These are phyloP conservation scores for Protobothrops mucrosquamatus DNA, from an alignment of 2,113 vertebrate species.

Conservation along the genomic window DNA sequence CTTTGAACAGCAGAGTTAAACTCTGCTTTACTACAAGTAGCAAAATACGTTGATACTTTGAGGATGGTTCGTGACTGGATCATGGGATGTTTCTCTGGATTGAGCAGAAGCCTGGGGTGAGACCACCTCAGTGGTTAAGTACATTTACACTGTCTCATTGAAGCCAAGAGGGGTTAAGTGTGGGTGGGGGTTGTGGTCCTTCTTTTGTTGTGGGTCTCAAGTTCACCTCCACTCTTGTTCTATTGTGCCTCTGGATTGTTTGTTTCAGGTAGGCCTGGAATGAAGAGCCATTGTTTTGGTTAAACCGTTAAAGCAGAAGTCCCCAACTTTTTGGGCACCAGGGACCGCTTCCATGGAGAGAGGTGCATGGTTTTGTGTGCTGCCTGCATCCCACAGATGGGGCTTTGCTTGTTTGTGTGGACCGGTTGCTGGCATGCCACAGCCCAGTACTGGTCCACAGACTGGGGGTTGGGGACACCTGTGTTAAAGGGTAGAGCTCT, in stretches of 20 bases:
- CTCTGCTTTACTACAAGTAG: not conserved
- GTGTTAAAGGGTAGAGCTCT: too few relatives aligned
- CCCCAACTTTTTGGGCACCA: too few relatives aligned
- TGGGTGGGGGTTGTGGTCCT: not conserved
- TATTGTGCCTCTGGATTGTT: not conserved
- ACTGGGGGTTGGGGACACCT: too few relatives aligned
- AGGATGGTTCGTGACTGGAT: not conserved
- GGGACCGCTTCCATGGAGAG: too few relatives aligned
- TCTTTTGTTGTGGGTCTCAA: not conserved
- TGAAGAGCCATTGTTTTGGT: too few relatives aligned
- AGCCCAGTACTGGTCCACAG: too few relatives aligned
- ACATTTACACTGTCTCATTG: not conserved
- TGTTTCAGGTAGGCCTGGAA: not conserved
- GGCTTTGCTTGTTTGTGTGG: too few relatives aligned
- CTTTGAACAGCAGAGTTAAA: not conserved
- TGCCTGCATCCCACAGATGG: too few relatives aligned
- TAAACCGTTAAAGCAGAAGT: too few relatives aligned
- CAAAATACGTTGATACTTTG: not conserved
- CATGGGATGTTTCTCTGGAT: not conserved
- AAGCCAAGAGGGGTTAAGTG: not conserved
- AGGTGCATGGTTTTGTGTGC: too few relatives aligned
- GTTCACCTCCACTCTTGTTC: not conserved
- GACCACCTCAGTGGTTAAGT: not conserved
- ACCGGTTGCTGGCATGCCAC: too few relatives aligned
- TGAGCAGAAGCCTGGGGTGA: not conserved